Base-by-base conservation (phyloP, 2,797 vertebrate species). In the Ctenochaetus hawaiiensis region DNA sequence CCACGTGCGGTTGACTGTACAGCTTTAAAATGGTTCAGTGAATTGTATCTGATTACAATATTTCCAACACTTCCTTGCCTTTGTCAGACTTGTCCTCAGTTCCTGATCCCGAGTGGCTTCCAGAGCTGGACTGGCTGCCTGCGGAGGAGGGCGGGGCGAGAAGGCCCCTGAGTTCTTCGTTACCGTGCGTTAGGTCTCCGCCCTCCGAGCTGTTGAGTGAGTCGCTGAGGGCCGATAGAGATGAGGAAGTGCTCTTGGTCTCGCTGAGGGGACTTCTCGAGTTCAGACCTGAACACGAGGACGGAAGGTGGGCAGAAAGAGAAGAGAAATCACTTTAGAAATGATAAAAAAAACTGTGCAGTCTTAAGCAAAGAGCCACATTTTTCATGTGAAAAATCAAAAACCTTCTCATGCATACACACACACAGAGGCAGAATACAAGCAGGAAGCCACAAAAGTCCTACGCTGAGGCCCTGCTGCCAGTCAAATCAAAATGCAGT, bases 241-340 rank as follows among this genome's bases (percentile, higher is more conserved):
- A 99, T 22, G 98, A 99, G 44, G 97, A 99, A 22, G 98, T 98
- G 94, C 97, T 99, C 87, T 98, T 98, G 62, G 98, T 98, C 94
- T 98, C 98, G 53, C 97, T 99, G 61, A 95, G 92, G 62, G 96
- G 96, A 74, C 95, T 96, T 90, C 95, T 92, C 17, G 95, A 95
- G 83, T 92, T 94, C 75, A 94, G 83, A 89, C 94, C 95, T 96
- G 84, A 58, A 56, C 12, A 77, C 17, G 60, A 48, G 18, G 56
- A 60, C n/a, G 62, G 59, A 60, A 1, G 8, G 20, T 26, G 8
- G 13, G 13, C 39, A 44, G 12, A 14, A 51, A 64, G 34, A 26
- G 59, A 22, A 17, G 16, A 53, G 39, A 64, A 6, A 30, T 10
- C 0, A 13, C 17, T 30, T 20, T 52, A 1, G 22, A 10, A n/a